Percentiles rank a stretch among this genome's conserved stretches.
Conservation (phyloP, 2,888 invertebrate species). For the Creontiades dilutus region DNA sequence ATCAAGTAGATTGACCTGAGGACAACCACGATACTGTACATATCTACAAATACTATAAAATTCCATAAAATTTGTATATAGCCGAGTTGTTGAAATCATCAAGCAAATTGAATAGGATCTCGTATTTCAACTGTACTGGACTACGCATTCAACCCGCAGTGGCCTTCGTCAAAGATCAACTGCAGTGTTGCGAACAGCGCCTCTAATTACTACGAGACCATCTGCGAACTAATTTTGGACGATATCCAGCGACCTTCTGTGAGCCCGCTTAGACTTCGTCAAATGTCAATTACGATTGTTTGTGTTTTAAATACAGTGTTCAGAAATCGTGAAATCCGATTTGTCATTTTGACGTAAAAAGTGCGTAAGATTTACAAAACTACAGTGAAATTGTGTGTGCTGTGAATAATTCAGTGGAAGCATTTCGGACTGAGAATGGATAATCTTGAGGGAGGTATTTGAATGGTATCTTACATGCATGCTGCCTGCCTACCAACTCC, state of each 20-base stretch:
- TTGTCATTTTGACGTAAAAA: background rate
- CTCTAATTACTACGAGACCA: background rate
- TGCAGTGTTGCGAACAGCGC: background rate
- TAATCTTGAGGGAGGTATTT: constrained; percentile 25
- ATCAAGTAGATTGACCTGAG: no score
- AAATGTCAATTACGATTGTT: background rate
- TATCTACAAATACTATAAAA: no score
- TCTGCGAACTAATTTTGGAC: constrained; percentile 8
- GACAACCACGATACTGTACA: no score
- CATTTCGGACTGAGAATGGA: background rate
- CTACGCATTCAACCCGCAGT: background rate
- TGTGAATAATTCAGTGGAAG: background rate
- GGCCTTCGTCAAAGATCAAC: constrained; percentile 6
- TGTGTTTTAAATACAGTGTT: background rate
- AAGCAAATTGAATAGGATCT: no score
- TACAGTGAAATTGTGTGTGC: background rate
- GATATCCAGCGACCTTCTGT: background rate
- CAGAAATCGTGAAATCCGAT: background rate
- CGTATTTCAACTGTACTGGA: background rate
- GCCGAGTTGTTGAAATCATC: no score
- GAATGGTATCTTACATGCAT: constrained; percentile 18
- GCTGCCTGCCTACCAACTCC: background rate
- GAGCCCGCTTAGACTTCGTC: background rate
- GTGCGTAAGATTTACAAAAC: background rate
- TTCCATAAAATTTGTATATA: no score